phyloP scores from a whole-genome alignment of 2,888 invertebrate species.

The Mimumesa dahlbomi region DNA sequence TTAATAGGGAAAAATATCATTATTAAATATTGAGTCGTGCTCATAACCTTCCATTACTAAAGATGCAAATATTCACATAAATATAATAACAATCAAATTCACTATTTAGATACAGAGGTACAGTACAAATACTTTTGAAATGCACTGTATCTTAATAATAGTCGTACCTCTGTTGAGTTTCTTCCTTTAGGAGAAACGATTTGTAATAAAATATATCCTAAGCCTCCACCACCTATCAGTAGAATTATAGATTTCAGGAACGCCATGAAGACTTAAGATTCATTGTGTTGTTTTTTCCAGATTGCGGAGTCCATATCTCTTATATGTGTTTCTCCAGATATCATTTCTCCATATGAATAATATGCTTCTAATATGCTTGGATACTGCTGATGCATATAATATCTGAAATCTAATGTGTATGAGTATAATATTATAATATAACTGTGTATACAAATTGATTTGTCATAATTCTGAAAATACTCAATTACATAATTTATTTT shows the following conservation, averaged over 20 bases:
- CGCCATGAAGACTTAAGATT: slow-evolving; percentile 81
- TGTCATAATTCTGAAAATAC: slow-evolving; percentile 4
- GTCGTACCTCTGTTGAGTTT: slow-evolving; percentile 42
- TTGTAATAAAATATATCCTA: slow-evolving; percentile 84
- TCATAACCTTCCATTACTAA: too few relatives aligned
- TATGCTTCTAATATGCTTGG: slow-evolving; percentile 86
- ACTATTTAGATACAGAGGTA: too few relatives aligned
- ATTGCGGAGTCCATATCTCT: slow-evolving; percentile 82
- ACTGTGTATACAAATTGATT: not conserved
- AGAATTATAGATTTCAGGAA: slow-evolving; percentile 80
- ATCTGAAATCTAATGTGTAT: slow-evolving; percentile 84
- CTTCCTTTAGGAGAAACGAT: slow-evolving; percentile 82
- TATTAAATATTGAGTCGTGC: too few relatives aligned
- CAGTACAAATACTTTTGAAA: not conserved
- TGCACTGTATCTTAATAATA: not conserved
- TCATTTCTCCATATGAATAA: slow-evolving; percentile 85
- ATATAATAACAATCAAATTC: too few relatives aligned
- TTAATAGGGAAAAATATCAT: too few relatives aligned
- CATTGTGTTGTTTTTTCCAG: slow-evolving; percentile 83
- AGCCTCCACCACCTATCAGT: slow-evolving; percentile 83
- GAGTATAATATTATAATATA: not conserved
- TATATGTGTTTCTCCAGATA: slow-evolving; percentile 79
- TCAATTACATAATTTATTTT: not conserved
- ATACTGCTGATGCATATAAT: slow-evolving; percentile 85
- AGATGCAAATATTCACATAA: too few relatives aligned